Evolutionary conservation across 2,888 invertebrate species (phyloP).

Genomic region (Conistra vaccinii): DNA sequence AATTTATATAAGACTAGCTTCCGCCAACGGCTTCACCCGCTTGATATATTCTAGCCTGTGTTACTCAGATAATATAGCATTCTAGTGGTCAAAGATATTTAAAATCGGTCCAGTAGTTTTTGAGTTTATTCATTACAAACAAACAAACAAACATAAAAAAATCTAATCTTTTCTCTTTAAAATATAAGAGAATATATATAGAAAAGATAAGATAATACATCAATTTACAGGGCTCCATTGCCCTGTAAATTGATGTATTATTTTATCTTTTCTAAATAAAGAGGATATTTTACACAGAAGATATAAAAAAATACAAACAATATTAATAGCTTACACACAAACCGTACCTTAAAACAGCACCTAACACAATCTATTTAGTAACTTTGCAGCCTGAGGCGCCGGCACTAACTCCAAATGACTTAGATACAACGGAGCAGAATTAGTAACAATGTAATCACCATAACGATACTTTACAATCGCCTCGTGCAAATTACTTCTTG

Average conservation of each 20-base stretch:
- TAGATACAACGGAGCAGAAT: slow-evolving; percentile 55
- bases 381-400: slow-evolving; percentile 51
- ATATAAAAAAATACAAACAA: not conserved
- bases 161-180: no score
- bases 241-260: no score
- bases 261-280: no score
- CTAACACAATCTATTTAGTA: slow-evolving; percentile 46
- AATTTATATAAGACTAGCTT: no score
- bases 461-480: slow-evolving; percentile 86
- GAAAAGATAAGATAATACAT: not conserved
- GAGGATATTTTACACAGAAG: not conserved
- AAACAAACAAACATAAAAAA: no score
- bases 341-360: slow-evolving; percentile 4
- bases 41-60: no score
- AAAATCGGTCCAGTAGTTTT: no score
- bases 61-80: no score
- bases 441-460: slow-evolving; percentile 82
- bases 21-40: no score
- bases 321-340: slow-evolving; percentile 8
- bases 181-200: no score
- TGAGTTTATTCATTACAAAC: no score
- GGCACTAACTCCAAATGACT: slow-evolving; percentile 58
- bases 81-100: no score
- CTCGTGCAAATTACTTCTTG: slow-evolving; percentile 85
- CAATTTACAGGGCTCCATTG: not conserved